Evolutionary conservation across 2,797 vertebrate species (phyloP).

Genomic region (Gymnothorax javanicus): DNA sequence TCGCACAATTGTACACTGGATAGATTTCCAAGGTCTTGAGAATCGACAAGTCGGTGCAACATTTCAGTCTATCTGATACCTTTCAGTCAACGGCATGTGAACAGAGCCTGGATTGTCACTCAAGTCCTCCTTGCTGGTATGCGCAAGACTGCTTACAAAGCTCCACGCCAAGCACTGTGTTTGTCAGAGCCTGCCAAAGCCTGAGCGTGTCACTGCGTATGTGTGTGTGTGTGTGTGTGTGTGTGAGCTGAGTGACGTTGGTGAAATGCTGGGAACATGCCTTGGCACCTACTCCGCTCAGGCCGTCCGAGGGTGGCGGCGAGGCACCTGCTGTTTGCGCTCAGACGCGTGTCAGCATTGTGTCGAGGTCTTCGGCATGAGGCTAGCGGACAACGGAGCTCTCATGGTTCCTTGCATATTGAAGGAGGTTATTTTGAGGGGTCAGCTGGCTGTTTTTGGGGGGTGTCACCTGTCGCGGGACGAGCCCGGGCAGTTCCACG

Average conservation of each 20-base stretch:
- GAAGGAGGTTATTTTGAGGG: slow-evolving; percentile 31
- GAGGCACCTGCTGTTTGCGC: slow-evolving; percentile 3
- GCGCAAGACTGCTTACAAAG: not conserved
- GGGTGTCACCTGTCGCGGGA: slow-evolving; percentile 71
- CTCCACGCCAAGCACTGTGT: not conserved
- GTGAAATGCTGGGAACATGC: slow-evolving; percentile 46
- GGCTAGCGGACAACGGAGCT: not conserved
- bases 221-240: slow-evolving; percentile 52
- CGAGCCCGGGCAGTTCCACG: slow-evolving; percentile 66
- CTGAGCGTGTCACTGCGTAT: slow-evolving; percentile 45
- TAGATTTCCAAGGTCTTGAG: not conserved
- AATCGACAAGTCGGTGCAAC: not conserved
- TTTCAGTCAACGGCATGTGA: not conserved
- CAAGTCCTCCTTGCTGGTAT: not conserved
- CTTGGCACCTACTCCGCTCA: not conserved
- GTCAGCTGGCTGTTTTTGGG: slow-evolving; percentile 56
- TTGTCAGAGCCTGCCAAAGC: not conserved
- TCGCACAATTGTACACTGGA: not conserved
- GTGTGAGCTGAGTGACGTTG: slow-evolving; percentile 57
- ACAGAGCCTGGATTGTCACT: not conserved
- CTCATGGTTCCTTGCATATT: not conserved
- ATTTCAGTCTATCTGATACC: not conserved
- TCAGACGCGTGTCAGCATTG: slow-evolving; percentile 1
- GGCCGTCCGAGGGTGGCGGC: not conserved
- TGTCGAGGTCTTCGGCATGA: not conserved